Conservation (phyloP, 2,113 vertebrate genomes). For the Lonchura striata region DNA sequence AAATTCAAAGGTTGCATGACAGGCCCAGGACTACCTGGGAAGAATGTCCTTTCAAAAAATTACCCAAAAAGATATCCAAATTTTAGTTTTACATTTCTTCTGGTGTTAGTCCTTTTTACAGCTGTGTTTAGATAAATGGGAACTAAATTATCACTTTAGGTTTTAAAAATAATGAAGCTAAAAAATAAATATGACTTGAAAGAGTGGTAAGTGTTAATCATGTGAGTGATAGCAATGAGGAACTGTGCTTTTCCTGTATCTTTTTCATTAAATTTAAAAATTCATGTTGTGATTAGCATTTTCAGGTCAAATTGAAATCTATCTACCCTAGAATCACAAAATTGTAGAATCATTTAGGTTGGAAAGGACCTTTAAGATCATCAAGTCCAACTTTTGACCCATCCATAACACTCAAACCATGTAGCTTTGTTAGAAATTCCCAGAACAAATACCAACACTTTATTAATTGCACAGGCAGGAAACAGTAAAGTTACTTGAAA, state of each 20-base stretch:
- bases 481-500: slow-evolving; percentile 43
- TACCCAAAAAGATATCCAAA: not conserved
- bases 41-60: not conserved
- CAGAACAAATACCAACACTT: not conserved
- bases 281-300: not conserved
- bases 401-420: not conserved
- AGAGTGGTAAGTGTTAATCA: not conserved
- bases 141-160: not conserved
- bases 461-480: slow-evolving; percentile 41
- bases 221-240: not conserved
- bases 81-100: not conserved
- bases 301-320: slow-evolving; percentile 1
- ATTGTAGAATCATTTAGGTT: not conserved
- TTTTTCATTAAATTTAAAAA: slow-evolving; percentile 13
- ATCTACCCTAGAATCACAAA: not conserved
- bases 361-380: not conserved
- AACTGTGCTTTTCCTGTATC: not conserved
- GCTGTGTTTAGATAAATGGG: not conserved
- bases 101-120: not conserved
- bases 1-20: not conserved
- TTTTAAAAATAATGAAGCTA: not conserved
- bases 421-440: slow-evolving; percentile 16
- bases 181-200: not conserved
- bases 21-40: not conserved
- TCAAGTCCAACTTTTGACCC: not conserved